Evolutionary conservation across 2,888 invertebrate species (phyloP).

Genomic region (Cheilosia grossa): DNA sequence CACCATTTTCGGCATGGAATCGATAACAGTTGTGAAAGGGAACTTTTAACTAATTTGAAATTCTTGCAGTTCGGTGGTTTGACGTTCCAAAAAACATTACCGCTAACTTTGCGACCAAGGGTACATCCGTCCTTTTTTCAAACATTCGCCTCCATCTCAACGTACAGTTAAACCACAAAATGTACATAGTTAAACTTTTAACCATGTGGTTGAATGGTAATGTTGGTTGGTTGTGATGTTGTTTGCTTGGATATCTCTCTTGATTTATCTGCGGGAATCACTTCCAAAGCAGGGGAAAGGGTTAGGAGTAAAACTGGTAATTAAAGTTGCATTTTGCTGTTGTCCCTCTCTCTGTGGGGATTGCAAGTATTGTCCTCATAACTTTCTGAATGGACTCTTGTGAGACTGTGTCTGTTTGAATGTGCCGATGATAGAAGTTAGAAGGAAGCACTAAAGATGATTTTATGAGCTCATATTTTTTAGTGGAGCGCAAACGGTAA

Average conservation of each 20-base stretch:
- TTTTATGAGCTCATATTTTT: constrained; percentile 28
- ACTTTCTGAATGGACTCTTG: constrained; percentile 30
- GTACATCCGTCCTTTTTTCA: constrained; percentile 34
- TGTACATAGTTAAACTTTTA: constrained; percentile 56
- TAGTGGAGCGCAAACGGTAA: constrained; percentile 2
- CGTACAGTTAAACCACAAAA: constrained; percentile 38
- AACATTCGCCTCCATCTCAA: constrained; percentile 2
- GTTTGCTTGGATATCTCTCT: background rate
- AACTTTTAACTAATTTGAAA: constrained; percentile 41
- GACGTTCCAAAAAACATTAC: constrained; percentile 13
- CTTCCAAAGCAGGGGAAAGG: constrained; percentile 1
- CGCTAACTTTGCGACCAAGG: constrained; percentile 5
- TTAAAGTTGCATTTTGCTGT: constrained; percentile 60
- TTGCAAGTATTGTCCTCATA: constrained; percentile 17
- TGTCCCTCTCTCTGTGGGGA: background rate
- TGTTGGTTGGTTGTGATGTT: constrained; percentile 17
- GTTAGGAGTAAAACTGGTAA: constrained; percentile 35
- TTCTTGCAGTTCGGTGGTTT: constrained; percentile 42
- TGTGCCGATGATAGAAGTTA: background rate
- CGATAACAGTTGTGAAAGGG: constrained; percentile 18
- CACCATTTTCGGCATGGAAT: constrained; percentile 4
- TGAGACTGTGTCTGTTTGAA: background rate
- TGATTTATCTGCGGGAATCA: constrained; percentile 40
- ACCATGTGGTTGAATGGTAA: constrained; percentile 60
- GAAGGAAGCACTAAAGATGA: constrained; percentile 7